phyloP scores from a whole-genome alignment of 2,113 vertebrate genomes.

The Damaliscus lunatus region DNA sequence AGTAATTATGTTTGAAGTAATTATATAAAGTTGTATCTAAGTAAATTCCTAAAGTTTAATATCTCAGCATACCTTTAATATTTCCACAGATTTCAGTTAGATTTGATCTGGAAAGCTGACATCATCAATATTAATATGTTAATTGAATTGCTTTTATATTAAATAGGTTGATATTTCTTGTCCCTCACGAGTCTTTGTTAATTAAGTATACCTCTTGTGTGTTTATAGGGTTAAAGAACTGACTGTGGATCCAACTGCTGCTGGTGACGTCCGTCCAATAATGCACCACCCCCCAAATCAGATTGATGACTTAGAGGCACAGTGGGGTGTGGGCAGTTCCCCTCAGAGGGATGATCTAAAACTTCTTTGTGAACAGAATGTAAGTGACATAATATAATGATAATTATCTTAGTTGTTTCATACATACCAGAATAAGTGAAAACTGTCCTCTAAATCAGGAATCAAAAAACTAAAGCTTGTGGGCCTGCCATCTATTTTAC shows the following conservation, averaged over 20 bases:
- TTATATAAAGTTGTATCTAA: slow-evolving; percentile 12
- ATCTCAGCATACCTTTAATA: background rate
- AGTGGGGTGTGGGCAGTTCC: slow-evolving; percentile 98
- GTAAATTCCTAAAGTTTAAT: background rate
- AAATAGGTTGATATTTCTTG: slow-evolving; percentile 43
- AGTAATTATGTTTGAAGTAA: slow-evolving; percentile 48
- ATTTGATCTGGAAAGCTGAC: slow-evolving; percentile 77
- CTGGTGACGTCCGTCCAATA: slow-evolving; percentile 85
- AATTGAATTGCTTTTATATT: slow-evolving; percentile 51
- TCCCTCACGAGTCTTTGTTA: slow-evolving; percentile 8
- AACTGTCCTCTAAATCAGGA: background rate
- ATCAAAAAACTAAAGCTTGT: background rate
- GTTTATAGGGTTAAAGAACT: slow-evolving; percentile 91
- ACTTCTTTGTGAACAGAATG: slow-evolving; percentile 98
- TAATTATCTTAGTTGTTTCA: background rate
- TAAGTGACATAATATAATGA: slow-evolving; percentile 78
- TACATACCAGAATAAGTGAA: background rate
- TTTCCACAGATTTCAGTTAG: slow-evolving; percentile 19
- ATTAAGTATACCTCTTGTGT: slow-evolving; percentile 49
- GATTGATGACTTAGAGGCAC: slow-evolving; percentile 94
- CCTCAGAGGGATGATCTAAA: slow-evolving; percentile 98
- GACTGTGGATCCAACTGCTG: slow-evolving; percentile 80
- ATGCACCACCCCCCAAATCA: slow-evolving; percentile 87
- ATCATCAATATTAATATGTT: slow-evolving; percentile 65
- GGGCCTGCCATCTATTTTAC: background rate